Evolutionary conservation across 64 coral and sea anemone genomes (phyloP).

Genomic region (Stichodactyla helianthus): DNA sequence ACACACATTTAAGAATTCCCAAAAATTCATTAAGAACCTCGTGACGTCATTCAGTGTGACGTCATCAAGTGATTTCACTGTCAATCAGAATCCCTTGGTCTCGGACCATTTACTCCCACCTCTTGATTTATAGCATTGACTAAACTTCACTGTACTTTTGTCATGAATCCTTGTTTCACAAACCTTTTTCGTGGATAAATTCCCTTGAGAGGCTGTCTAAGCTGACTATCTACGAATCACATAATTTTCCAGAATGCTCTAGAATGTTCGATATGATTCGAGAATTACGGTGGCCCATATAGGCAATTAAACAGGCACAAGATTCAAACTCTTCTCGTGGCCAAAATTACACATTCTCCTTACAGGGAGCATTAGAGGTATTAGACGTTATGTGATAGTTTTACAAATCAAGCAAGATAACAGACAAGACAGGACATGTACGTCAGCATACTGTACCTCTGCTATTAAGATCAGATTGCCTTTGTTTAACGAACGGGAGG

Average conservation of each 20-base stretch:
- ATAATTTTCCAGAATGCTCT: not conserved
- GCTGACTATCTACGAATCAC: too few species aligned
- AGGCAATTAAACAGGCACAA: not conserved
- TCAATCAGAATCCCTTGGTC: too few species aligned
- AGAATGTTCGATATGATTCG: not conserved
- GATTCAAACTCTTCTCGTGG: not conserved
- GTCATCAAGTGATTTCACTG: too few species aligned
- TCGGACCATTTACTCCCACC: too few species aligned
- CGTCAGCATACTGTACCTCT: not conserved
- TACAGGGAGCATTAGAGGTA: not conserved
- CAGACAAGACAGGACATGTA: not conserved
- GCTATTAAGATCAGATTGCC: not conserved
- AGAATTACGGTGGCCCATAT: not conserved
- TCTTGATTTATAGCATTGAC: too few species aligned
- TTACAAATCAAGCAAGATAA: not conserved
- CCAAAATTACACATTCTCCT: not conserved
- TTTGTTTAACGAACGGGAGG: not conserved
- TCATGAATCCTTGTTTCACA: too few species aligned
- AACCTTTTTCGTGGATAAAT: too few species aligned
- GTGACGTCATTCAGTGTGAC: too few species aligned
- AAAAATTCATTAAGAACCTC: too few species aligned
- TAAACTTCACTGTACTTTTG: too few species aligned
- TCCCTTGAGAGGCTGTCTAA: too few species aligned
- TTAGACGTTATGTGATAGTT: not conserved
- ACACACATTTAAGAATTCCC: too few species aligned